These are phyloP conservation scores for Microtus pennsylvanicus DNA, from an alignment of 2,113 vertebrate genomes.

Conservation along the genomic window DNA sequence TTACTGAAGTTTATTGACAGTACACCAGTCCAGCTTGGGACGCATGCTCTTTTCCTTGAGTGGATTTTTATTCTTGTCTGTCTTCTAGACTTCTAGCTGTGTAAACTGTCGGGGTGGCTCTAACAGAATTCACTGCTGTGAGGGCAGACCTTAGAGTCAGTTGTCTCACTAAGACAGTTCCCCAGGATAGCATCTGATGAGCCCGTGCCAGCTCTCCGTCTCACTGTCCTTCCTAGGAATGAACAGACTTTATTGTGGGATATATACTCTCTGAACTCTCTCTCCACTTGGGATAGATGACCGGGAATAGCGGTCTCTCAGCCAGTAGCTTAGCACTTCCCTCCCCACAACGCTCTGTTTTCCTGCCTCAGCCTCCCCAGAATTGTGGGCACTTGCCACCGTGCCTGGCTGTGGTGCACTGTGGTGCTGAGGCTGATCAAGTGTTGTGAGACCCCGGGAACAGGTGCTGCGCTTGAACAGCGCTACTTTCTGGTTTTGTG, in stretches of 20 bases:
- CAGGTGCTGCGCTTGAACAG: conserved; percentile 43
- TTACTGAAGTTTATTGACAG: background rate
- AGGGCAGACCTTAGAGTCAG: conserved; percentile 26
- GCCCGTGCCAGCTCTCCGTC: background rate
- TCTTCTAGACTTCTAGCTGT: conserved; percentile 11
- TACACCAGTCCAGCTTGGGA: background rate
- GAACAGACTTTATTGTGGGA: conserved; percentile 3
- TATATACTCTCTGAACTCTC: background rate
- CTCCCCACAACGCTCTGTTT: background rate
- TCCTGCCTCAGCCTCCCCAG: background rate
- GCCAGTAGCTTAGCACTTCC: background rate
- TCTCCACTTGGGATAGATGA: background rate
- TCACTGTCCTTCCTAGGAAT: conserved; percentile 12
- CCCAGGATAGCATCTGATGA: conserved; percentile 13
- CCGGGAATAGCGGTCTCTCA: background rate
- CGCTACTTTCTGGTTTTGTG: background rate
- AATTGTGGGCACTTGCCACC: background rate
- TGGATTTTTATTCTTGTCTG: background rate
- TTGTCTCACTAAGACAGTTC: conserved; percentile 19
- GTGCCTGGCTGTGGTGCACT: background rate
- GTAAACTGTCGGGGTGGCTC: background rate
- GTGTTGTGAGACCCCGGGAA: conserved; percentile 44
- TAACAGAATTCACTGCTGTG: conserved; percentile 28
- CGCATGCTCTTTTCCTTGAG: conserved; percentile 1
- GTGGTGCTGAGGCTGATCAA: conserved; percentile 15